Evolutionary conservation across 2,888 invertebrate genomes (phyloP).

Genomic region (Acleris holmiana): DNA sequence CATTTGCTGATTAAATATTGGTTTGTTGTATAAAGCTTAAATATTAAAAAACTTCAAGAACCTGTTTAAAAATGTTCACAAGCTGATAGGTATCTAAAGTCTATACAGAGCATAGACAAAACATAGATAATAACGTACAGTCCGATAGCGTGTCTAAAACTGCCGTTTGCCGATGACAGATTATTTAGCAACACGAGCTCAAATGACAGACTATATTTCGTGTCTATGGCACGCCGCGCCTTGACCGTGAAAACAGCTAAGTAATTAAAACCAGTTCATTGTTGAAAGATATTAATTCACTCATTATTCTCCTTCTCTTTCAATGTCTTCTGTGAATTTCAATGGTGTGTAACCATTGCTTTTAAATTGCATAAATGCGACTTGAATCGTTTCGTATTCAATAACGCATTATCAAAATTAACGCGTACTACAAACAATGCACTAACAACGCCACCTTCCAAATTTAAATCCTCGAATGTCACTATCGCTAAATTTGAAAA

Average conservation of each 20-base stretch:
- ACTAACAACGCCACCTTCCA: too few relatives aligned
- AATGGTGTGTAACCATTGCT: conserved; percentile 9
- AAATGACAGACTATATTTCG: conserved; percentile 4
- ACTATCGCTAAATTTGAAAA: not conserved
- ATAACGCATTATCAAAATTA: not conserved
- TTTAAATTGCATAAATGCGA: conserved; percentile 11
- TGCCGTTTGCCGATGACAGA: conserved; percentile 3
- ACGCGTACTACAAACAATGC: too few relatives aligned
- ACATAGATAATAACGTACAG: not conserved
- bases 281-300: conserved; percentile 31
- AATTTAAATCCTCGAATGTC: conserved; percentile 2
- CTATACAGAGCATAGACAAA: not conserved
- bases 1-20: too few relatives aligned
- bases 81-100: too few relatives aligned
- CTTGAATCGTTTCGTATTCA: conserved; percentile 3
- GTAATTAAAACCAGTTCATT: conserved; percentile 29
- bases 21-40: too few relatives aligned
- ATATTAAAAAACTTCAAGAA: too few relatives aligned
- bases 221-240: conserved; percentile 13
- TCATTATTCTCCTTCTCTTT: conserved; percentile 19
- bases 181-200: conserved; percentile 8
- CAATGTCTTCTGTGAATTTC: conserved; percentile 23
- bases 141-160: not conserved
- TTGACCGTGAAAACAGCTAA: conserved; percentile 38
- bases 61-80: too few relatives aligned